These are phyloP conservation scores for Phrynocephalus versicolor DNA, from an alignment of 2,113 vertebrate species.

Conservation along the genomic window DNA sequence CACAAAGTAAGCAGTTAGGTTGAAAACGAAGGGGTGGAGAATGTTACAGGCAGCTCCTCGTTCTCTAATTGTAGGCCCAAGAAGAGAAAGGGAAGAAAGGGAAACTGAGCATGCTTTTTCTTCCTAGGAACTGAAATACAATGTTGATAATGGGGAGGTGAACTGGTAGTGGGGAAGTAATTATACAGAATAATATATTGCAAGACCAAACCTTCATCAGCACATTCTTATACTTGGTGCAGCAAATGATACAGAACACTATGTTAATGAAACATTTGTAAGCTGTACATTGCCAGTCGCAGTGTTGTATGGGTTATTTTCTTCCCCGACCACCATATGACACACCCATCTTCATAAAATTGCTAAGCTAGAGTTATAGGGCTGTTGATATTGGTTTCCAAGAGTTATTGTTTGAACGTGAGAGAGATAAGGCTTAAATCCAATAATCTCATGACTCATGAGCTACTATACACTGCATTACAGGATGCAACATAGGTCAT, in stretches of 20 bases:
- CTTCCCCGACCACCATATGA: background rate
- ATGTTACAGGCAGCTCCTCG: background rate
- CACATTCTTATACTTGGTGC: constrained; percentile 42
- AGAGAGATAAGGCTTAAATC: constrained; percentile 23
- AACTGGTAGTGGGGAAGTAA: background rate
- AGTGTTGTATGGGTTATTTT: constrained; percentile 4
- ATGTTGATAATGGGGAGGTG: background rate
- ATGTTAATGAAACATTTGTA: constrained; percentile 47
- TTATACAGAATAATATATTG: constrained; percentile 24
- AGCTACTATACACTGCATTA: background rate
- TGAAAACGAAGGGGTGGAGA: background rate
- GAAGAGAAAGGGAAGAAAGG: constrained; percentile 30
- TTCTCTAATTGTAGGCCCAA: constrained; percentile 36
- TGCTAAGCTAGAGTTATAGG: constrained; percentile 50
- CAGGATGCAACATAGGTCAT: background rate
- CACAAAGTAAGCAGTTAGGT: no score
- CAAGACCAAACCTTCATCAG: constrained; percentile 16
- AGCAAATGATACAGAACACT: background rate
- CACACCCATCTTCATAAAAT: constrained; percentile 18
- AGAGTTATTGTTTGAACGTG: constrained; percentile 41
- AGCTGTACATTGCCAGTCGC: constrained; percentile 11
- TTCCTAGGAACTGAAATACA: constrained; percentile 42
- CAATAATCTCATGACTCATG: background rate
- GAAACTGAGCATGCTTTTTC: constrained; percentile 31
- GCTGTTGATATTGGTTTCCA: constrained; percentile 17